Evolutionary conservation across 2,797 vertebrate species (phyloP), one percentile per base, ranked within the genome.

Genomic region (Glossophaga mutica): DNA sequence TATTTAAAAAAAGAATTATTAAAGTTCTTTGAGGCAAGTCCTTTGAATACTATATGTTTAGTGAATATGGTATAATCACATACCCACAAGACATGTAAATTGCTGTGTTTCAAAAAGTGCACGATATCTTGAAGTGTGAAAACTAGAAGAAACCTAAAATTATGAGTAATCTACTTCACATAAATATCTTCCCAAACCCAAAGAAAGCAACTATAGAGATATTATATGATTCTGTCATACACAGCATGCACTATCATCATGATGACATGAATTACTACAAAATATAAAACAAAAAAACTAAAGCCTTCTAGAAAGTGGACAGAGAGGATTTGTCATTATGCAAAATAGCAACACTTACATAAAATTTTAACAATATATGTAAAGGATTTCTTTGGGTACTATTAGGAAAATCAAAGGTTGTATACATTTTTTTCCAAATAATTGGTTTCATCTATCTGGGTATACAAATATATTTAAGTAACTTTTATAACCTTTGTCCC

Each of bases 251-350:
- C 32, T 34, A 48, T 81, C 82, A 52, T 73, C 6, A 68, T 65
- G 12, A 65, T 65, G 7, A 84, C 11, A 24, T 96, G 46, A 87
- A 73, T 85, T 88, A 37, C 19, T 85, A 85, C 4, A 22, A 91
- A 93, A 94, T 84, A 88, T 42, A 84, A 78, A 94, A 55, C 37
- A 50, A 87, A 97, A 21, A 11, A 84, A 79, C 29, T 70, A 21
- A 94, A 81, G 7, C 55, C 7, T 4, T 52, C 65, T 71, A 29
- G 52, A 29, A 97, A 55, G 5, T 39, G 4, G 11, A 4, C 1
- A 44, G 3, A 74, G 6, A 87, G 5, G 11, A 70, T 57, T 55
- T 74, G 21, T 73, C 34, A 37, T 70, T 87, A 67, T 73, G 22
- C 52, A 67, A 55, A 95, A 52, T 2, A 73, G 8, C 8, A 57